phyloP scores from a whole-genome alignment of 2,797 vertebrate species.

The Meda fulgida region DNA sequence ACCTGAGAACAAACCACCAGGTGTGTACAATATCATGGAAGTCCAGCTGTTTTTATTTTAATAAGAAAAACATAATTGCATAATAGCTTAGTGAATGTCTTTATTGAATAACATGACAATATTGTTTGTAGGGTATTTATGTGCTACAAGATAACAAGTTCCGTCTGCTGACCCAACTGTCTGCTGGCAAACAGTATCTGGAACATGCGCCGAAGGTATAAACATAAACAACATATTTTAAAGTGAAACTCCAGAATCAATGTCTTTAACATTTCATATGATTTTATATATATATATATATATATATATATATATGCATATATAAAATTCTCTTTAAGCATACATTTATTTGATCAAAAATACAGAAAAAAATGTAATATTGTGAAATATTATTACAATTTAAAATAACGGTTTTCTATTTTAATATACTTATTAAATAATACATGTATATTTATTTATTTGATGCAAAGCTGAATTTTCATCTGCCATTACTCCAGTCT shows the following conservation, averaged over 20 bases:
- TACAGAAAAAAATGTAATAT: no score
- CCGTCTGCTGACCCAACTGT: conserved; percentile 89
- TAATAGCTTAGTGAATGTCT: no score
- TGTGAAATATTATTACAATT: no score
- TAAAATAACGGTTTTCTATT: no score
- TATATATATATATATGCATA: no score
- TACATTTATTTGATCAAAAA: no score
- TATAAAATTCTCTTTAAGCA: no score
- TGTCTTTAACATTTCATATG: neutral
- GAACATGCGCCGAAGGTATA: conserved; percentile 92
- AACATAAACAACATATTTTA: neutral
- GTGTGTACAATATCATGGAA: conserved; percentile 67
- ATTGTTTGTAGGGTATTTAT: conserved; percentile 87
- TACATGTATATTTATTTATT: no score
- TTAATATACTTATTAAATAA: no score
- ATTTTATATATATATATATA: neutral
- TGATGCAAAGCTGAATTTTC: no score
- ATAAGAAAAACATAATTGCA: neutral
- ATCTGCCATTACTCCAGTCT: no score
- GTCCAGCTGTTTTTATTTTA: neutral
- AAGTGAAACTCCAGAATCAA: neutral
- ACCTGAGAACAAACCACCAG: conserved; percentile 94
- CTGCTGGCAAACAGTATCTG: conserved; percentile 92
- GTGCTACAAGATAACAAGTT: conserved; percentile 97
- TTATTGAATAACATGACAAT: neutral